phyloP scores from a whole-genome alignment of 2,113 vertebrate species.

The Salvelinus sp. region DNA sequence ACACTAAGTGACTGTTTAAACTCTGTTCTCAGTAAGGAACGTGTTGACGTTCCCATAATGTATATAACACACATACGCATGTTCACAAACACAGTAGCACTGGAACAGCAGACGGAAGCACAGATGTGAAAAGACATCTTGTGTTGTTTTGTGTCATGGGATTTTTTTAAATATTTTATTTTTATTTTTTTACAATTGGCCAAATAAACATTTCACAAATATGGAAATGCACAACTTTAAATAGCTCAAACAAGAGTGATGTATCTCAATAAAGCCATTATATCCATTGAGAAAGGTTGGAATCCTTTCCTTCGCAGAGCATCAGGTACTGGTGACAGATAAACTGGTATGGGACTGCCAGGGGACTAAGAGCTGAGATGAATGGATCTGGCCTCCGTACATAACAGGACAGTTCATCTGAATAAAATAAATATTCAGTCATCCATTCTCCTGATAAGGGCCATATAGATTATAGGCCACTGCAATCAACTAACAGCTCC shows the following conservation, averaged over 20 bases:
- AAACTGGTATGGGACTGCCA: background rate
- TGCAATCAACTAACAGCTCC: constrained; percentile 73
- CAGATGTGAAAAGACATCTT: background rate
- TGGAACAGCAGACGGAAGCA: constrained; percentile 64
- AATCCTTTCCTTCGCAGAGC: background rate
- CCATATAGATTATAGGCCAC: constrained; percentile 61
- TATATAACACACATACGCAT: background rate
- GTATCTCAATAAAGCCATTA: background rate
- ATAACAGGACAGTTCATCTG: constrained; percentile 1
- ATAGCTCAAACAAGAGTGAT: constrained; percentile 47
- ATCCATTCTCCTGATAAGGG: constrained; percentile 66
- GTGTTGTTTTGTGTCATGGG: background rate
- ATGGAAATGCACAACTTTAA: constrained; percentile 59
- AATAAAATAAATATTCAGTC: constrained; percentile 36
- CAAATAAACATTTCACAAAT: constrained; percentile 44
- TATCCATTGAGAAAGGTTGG: background rate
- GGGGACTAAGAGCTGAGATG: background rate
- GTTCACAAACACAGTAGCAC: constrained; percentile 56
- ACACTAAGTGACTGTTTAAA: constrained; percentile 24
- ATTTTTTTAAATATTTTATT: too few species aligned
- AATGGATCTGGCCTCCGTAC: constrained; percentile 45
- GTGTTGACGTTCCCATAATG: background rate
- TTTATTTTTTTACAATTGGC: background rate
- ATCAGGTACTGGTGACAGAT: background rate
- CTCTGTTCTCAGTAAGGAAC: constrained; percentile 32